phyloP scores from a whole-genome alignment of 2,797 vertebrate genomes.

The Merluccius polli region DNA sequence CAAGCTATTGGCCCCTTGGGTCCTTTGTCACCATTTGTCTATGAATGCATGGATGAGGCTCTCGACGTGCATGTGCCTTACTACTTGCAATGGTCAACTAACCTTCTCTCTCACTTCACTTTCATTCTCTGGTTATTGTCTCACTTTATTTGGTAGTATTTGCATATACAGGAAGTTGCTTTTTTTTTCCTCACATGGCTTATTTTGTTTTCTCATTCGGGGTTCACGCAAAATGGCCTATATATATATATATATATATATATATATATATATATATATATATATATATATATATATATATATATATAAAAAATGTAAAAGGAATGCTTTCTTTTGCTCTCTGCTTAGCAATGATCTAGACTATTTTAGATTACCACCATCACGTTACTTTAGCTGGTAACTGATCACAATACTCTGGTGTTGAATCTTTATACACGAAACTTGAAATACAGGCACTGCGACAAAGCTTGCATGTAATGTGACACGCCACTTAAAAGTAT shows the following conservation, averaged over 20 bases:
- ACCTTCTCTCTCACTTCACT: constrained; percentile 35
- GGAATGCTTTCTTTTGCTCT: constrained; percentile 45
- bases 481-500: constrained; percentile 8
- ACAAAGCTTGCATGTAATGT: not conserved
- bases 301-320: not conserved
- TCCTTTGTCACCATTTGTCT: constrained; percentile 43
- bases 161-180: constrained; percentile 77
- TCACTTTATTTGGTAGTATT: constrained; percentile 55
- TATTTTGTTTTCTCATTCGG: constrained; percentile 25
- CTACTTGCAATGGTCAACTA: constrained; percentile 52
- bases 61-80: constrained; percentile 62
- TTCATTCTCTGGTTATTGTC: constrained; percentile 31
- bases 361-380: constrained; percentile 42
- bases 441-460: not conserved
- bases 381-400: constrained; percentile 8
- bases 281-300: too few species aligned
- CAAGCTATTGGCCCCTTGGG: constrained; percentile 36
- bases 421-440: constrained; percentile 8
- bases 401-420: constrained; percentile 39
- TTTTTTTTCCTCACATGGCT: constrained; percentile 46
- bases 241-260: too few species aligned
- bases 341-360: constrained; percentile 50
- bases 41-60: constrained; percentile 64
- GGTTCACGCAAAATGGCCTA: constrained; percentile 20
- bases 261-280: too few species aligned